Conservation (phyloP, 1,140 invertebrate species). For the Zaprionus gabonicus region DNA sequence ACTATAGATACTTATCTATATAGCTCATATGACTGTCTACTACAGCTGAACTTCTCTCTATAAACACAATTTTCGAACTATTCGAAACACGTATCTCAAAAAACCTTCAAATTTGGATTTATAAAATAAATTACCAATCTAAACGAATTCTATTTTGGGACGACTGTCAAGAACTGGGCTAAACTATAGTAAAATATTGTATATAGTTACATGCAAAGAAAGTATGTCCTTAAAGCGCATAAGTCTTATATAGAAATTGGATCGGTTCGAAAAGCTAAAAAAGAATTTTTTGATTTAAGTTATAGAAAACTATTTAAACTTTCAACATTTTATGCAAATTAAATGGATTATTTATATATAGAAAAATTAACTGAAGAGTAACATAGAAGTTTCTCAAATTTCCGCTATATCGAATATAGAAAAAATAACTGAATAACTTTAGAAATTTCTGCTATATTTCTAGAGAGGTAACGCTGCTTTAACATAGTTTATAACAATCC, state of each 20-base stretch:
- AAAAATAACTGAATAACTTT: background rate
- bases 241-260: background rate
- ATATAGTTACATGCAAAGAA: background rate
- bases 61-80: background rate
- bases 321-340: too few relatives aligned
- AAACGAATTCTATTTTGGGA: background rate
- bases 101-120: background rate
- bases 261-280: background rate
- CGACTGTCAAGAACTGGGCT: background rate
- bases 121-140: background rate
- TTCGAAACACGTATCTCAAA: background rate
- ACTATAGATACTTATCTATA: background rate
- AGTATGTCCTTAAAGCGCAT: background rate
- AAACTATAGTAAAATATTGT: background rate
- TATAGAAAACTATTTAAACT: background rate
- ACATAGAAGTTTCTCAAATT: too few relatives aligned
- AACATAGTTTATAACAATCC: constrained; percentile 1
- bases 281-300: background rate
- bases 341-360: too few relatives aligned
- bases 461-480: background rate
- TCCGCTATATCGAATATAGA: background rate
- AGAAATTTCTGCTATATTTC: background rate
- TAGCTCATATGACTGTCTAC: background rate
- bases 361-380: too few relatives aligned
- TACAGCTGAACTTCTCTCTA: background rate